Percentiles rank a stretch among this genome's conserved stretches.
Conservation (phyloP, 2,797 vertebrate genomes). For the Chaunax sp. region DNA sequence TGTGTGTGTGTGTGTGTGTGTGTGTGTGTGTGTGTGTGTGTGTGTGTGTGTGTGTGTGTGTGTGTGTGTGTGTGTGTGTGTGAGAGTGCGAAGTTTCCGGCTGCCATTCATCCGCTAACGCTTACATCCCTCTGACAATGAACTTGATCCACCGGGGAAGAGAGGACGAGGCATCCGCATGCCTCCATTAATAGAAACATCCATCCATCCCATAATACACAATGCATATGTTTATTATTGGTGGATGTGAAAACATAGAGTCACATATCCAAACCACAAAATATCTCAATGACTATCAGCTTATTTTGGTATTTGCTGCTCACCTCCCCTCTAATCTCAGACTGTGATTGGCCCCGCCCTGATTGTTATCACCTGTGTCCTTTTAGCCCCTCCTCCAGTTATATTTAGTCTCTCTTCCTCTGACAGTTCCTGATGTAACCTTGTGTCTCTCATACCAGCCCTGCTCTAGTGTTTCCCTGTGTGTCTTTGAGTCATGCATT, state of each 20-base stretch:
- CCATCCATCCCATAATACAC: background rate
- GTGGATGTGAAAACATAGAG: background rate
- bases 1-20: slow-evolving; percentile 32
- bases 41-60: background rate
- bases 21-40: slow-evolving; percentile 13
- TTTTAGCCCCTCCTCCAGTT: too few species aligned
- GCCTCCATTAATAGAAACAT: slow-evolving; percentile 1
- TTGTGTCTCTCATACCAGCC: too few species aligned
- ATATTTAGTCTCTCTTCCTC: too few species aligned
- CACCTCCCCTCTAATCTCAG: too few species aligned
- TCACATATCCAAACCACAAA: too few species aligned
- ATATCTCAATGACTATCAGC: too few species aligned
- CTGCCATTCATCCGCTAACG: slow-evolving; percentile 30
- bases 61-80: background rate
- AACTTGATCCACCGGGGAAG: slow-evolving; percentile 53
- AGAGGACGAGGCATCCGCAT: slow-evolving; percentile 12
- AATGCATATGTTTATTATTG: background rate
- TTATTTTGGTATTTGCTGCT: too few species aligned
- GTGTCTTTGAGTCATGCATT: too few species aligned
- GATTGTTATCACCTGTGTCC: too few species aligned
- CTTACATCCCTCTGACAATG: slow-evolving; percentile 44
- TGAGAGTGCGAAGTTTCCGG: slow-evolving; percentile 37
- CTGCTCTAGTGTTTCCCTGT: too few species aligned
- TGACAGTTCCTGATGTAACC: too few species aligned
- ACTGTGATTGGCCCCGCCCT: too few species aligned